Percentiles rank a stretch among this genome's conserved stretches.
Evolutionary conservation across 2,797 vertebrate species (phyloP).

Genomic region (Acanthurus lineatus): DNA sequence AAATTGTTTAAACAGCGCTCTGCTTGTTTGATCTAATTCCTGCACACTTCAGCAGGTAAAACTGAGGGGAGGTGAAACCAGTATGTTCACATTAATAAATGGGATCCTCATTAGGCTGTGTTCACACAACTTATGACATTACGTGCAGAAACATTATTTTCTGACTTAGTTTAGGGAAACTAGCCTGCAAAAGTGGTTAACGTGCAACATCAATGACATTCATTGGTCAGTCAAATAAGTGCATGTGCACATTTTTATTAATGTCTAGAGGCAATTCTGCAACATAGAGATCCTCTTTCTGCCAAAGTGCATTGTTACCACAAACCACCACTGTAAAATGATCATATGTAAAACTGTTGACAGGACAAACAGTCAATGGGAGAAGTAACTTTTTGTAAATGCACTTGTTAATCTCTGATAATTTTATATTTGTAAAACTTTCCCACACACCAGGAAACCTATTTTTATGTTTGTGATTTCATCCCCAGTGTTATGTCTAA

Average conservation of each 20-base stretch:
- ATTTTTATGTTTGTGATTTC: neutral
- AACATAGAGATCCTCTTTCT: neutral
- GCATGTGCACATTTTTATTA: neutral
- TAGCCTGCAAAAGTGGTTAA: neutral
- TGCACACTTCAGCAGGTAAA: neutral
- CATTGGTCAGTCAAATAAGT: neutral
- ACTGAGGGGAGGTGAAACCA: neutral
- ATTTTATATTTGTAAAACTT: neutral
- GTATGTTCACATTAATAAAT: neutral
- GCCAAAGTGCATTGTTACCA: neutral
- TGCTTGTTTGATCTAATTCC: neutral
- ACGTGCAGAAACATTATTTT: neutral
- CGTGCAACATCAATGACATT: neutral
- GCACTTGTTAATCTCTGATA: neutral
- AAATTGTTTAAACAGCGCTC: neutral
- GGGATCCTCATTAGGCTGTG: neutral
- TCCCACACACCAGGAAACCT: neutral
- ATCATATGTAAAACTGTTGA: neutral
- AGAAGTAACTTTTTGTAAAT: neutral
- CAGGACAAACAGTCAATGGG: neutral
- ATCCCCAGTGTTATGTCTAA: neutral
- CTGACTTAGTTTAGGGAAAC: neutral
- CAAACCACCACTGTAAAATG: neutral
- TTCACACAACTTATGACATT: neutral
- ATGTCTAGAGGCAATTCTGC: neutral